phyloP scores from a whole-genome alignment of 1,140 invertebrate species.

The Portunus trituberculatus region DNA sequence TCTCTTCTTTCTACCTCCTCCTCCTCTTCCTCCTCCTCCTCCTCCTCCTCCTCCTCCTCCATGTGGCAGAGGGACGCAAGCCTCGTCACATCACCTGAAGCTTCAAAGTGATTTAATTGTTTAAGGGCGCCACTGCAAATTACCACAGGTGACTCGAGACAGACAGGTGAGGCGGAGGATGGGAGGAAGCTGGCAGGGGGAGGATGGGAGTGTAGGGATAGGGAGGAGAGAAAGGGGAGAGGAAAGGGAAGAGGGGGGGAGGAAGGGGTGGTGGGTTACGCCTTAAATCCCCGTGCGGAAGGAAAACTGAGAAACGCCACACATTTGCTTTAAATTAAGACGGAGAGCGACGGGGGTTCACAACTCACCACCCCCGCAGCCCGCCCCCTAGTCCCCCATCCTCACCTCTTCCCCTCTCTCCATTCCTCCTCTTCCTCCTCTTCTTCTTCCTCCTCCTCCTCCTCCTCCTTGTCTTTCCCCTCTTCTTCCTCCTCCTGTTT shows the following conservation, averaged over 20 bases:
- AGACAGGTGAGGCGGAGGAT: background rate
- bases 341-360: background rate
- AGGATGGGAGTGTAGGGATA: background rate
- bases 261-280: background rate
- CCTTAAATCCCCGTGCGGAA: background rate
- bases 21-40: background rate
- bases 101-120: conserved; percentile 13
- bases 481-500: no score
- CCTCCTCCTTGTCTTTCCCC: no score
- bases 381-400: no score
- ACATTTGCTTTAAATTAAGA: conserved; percentile 20
- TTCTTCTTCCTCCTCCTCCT: background rate
- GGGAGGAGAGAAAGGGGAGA: background rate
- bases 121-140: background rate
- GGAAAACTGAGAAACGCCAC: background rate
- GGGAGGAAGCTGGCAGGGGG: background rate
- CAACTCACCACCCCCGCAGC: background rate
- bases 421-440: background rate
- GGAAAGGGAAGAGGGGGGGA: background rate
- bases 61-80: background rate
- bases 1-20: no score
- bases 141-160: background rate
- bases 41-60: conserved; percentile 16
- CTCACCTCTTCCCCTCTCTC: background rate
- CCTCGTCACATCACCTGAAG: background rate